phyloP scores from a whole-genome alignment of 2,888 invertebrate genomes.

The Drosophila suboccidentalis region DNA sequence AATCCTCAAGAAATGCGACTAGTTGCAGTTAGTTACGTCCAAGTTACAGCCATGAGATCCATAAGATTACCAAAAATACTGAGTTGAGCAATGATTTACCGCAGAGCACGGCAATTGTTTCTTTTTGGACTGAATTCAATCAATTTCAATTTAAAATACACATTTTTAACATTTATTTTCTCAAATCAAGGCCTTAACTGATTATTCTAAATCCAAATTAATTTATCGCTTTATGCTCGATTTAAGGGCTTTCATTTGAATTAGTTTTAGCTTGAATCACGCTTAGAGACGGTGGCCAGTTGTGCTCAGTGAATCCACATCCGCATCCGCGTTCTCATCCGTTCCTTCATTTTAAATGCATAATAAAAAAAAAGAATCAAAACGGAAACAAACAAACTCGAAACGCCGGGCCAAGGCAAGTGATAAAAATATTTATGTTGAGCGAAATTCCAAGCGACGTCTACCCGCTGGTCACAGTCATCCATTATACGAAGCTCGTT shows the following conservation, averaged over 20 bases:
- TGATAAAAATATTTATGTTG: slow-evolving; percentile 81
- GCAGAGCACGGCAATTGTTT: neutral
- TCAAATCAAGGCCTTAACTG: neutral
- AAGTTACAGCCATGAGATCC: neutral
- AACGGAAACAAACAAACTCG: slow-evolving; percentile 47
- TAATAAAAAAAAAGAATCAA: slow-evolving; percentile 10
- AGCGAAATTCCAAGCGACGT: slow-evolving; percentile 69
- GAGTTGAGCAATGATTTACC: neutral
- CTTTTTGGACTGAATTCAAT: neutral
- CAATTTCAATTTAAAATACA: slow-evolving; percentile 1
- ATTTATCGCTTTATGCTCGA: slow-evolving; percentile 46
- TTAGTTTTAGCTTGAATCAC: slow-evolving; percentile 37
- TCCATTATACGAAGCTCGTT: slow-evolving; percentile 39
- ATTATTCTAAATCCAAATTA: slow-evolving; percentile 31
- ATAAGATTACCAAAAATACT: neutral
- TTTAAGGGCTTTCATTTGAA: slow-evolving; percentile 72
- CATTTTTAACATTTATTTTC: neutral
- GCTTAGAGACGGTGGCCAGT: slow-evolving; percentile 16
- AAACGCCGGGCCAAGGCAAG: slow-evolving; percentile 49
- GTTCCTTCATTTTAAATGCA: slow-evolving; percentile 55
- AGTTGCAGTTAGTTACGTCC: slow-evolving; percentile 8
- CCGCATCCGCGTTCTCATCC: slow-evolving; percentile 21
- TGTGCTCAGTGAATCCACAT: slow-evolving; percentile 22
- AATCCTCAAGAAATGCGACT: slow-evolving; percentile 4
- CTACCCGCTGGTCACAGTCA: slow-evolving; percentile 41